Conservation (phyloP, 37 sponge, comb jelly and placozoan species). For the Geodia barretti region DNA sequence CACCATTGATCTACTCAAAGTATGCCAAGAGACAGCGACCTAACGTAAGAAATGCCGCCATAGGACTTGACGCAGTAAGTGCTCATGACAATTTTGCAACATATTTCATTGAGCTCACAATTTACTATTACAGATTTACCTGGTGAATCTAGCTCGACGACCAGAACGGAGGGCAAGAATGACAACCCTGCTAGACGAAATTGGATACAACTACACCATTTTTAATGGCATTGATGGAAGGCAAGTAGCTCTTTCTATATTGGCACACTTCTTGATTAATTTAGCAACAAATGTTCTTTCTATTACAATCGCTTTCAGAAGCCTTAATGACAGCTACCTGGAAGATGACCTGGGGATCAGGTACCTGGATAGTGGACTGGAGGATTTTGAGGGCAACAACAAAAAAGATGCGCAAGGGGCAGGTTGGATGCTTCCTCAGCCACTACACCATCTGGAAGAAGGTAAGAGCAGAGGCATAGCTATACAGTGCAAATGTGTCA, state of each 20-base stretch:
- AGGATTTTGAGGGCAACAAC: conserved; percentile 65
- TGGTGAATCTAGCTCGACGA: conserved; percentile 84
- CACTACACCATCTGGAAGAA: conserved; percentile 93
- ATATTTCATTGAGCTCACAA: no score
- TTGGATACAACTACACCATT: conserved; percentile 61
- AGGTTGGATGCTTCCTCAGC: conserved; percentile 97
- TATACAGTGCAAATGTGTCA: no score
- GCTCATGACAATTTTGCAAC: background rate
- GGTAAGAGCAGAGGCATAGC: no score
- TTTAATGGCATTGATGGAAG: conserved; percentile 90
- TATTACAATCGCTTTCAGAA: no score
- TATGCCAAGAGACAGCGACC: background rate
- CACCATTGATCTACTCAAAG: conserved; percentile 43
- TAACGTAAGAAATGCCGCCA: background rate
- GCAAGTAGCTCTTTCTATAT: no score
- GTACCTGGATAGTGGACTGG: no score
- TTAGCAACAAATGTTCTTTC: no score
- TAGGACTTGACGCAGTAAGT: conserved; percentile 67
- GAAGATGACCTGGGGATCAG: conserved; percentile 60
- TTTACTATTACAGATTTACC: conserved; percentile 57
- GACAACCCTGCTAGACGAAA: conserved; percentile 66
- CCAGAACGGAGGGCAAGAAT: conserved; percentile 82
- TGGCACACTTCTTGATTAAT: no score
- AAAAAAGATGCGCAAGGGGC: conserved; percentile 80
- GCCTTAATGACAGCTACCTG: conserved; percentile 76